Percentiles rank a stretch among this genome's conserved stretches.
Evolutionary conservation across 2,797 vertebrate species (phyloP).

Genomic region (Hylomyscus alleni): DNA sequence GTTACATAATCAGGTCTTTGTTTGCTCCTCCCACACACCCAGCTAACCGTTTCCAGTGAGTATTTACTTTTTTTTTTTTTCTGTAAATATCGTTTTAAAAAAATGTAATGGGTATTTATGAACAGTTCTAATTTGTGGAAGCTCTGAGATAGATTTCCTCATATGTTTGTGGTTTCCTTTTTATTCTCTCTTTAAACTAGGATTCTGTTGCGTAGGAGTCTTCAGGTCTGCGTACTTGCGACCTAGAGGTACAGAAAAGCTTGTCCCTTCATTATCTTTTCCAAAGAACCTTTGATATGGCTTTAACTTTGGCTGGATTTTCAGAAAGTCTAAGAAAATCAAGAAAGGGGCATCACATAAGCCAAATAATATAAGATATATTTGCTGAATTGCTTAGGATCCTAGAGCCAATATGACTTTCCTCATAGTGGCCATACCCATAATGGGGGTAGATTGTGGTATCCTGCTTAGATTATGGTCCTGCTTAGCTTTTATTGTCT

Average conservation of each 20-base stretch:
- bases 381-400: background rate
- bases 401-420: conserved; percentile 21
- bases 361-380: background rate
- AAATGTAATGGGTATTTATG: conserved; percentile 1
- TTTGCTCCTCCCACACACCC: background rate
- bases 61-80: background rate
- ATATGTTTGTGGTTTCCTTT: background rate
- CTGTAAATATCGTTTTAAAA: conserved; percentile 31
- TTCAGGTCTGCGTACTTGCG: background rate
- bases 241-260: background rate
- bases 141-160: background rate
- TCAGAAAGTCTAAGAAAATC: conserved; percentile 1
- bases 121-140: background rate
- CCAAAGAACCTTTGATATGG: background rate
- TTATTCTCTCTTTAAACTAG: conserved; percentile 31
- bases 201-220: background rate
- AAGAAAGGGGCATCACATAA: background rate
- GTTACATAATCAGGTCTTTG: background rate
- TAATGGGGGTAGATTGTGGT: background rate
- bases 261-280: background rate
- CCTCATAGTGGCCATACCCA: background rate
- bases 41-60: background rate
- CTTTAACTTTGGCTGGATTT: background rate
- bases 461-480: no score
- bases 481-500: background rate